A percentile compares a stretch with the other conserved stretches of the same genome.
Conservation (phyloP, 1,140 invertebrate species). For the Phortica variegata region DNA sequence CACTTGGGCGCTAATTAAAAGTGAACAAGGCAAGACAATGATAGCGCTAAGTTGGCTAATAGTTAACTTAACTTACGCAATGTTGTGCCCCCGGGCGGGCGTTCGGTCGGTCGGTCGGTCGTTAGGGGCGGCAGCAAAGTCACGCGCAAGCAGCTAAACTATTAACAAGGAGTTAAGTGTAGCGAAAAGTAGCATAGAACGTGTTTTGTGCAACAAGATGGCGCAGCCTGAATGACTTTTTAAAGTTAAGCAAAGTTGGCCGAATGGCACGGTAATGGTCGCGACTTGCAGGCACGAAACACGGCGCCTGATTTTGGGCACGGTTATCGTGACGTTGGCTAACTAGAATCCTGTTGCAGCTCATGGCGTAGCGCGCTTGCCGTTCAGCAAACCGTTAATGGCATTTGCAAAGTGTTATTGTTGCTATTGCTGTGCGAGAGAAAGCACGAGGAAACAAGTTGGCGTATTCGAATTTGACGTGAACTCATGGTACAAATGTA, state of each 20-base stretch:
- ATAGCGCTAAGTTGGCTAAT: no score
- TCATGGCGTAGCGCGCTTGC: no score
- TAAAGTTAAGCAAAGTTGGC: no score
- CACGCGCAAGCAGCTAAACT: slow-evolving; percentile 1
- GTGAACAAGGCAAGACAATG: slow-evolving; percentile 42
- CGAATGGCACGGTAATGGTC: no score
- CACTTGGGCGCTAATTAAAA: slow-evolving; percentile 47
- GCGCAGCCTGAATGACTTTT: no score
- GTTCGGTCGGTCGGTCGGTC: no score
- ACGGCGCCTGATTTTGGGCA: slow-evolving; percentile 9
- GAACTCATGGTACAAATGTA: slow-evolving; percentile 46
- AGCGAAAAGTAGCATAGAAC: neutral
- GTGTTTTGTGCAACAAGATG: no score
- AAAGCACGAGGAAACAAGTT: no score
- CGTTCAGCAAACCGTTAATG: slow-evolving; percentile 53
- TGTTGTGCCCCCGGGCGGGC: no score
- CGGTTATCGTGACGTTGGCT: slow-evolving; percentile 13
- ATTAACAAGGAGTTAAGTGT: neutral
- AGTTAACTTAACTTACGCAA: no score
- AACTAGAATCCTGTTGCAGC: no score
- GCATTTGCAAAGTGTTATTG: slow-evolving; percentile 52
- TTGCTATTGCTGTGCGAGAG: slow-evolving; percentile 24
- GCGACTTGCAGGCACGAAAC: slow-evolving; percentile 4
- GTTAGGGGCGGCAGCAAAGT: neutral
- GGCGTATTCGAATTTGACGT: no score